A percentile compares a stretch with the other conserved stretches of the same genome.
phyloP scores from a whole-genome alignment of 2,113 vertebrate genomes.

The Megaceryle maxima region DNA sequence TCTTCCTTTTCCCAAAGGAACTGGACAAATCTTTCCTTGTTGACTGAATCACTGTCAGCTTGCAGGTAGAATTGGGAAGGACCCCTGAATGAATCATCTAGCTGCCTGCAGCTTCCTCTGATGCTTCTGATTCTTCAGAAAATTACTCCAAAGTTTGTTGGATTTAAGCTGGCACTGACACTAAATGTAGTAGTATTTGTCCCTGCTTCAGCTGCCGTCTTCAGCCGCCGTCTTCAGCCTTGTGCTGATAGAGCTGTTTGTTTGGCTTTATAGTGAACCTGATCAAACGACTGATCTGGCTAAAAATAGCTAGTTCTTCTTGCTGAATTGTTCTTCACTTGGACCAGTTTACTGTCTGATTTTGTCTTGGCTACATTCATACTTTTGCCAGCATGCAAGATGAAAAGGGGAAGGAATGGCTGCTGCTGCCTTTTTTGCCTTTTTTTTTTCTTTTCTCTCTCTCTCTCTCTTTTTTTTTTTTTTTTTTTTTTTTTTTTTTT shows the following conservation, averaged over 20 bases:
- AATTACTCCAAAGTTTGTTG: background rate
- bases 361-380: background rate
- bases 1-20: background rate
- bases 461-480: no score
- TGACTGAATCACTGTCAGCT: background rate
- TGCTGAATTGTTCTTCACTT: background rate
- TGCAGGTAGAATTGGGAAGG: background rate
- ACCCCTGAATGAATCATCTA: background rate
- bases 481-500: no score
- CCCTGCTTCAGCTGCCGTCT: background rate
- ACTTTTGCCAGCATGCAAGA: background rate
- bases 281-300: background rate
- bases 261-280: background rate
- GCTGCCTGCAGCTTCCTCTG: background rate
- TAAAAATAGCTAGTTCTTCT: background rate
- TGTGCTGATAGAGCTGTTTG: background rate
- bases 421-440: background rate
- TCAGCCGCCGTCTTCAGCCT: background rate
- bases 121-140: background rate
- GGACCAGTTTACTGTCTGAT: background rate
- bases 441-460: no score
- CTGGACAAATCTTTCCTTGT: background rate
- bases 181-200: background rate
- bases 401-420: background rate
- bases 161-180: background rate